Evolutionary conservation across 2,797 vertebrate genomes (phyloP).

Genomic region (Euthynnus affinis): DNA sequence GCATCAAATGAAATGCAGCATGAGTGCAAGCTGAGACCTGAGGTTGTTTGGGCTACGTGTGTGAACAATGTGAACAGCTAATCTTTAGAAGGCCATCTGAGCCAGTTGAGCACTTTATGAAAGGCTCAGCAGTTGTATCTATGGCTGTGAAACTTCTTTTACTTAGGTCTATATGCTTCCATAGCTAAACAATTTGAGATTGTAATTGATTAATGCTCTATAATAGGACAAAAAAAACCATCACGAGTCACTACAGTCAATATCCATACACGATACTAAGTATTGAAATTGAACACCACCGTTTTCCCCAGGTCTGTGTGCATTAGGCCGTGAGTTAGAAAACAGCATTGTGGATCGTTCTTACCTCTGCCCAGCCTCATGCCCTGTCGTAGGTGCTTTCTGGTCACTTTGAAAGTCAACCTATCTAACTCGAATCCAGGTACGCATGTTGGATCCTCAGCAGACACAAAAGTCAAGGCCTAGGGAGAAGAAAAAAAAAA

Average conservation of each 20-base stretch:
- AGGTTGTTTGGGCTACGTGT: constrained; percentile 26
- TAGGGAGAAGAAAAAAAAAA: constrained; percentile 27
- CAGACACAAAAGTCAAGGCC: constrained; percentile 44
- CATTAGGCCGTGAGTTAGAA: background rate
- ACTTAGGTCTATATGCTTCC: background rate
- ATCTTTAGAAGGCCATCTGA: constrained; percentile 14
- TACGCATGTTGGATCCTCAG: constrained; percentile 69
- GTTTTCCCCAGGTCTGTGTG: background rate
- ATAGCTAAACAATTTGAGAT: background rate
- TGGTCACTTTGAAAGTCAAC: constrained; percentile 71
- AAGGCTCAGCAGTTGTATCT: background rate
- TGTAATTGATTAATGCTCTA: background rate
- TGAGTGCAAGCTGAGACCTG: constrained; percentile 38
- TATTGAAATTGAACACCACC: background rate
- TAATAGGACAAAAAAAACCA: too few species aligned
- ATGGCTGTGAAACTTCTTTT: background rate
- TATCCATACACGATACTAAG: background rate
- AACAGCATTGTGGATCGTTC: background rate
- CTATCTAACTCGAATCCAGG: constrained; percentile 75
- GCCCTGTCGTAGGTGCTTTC: constrained; percentile 41
- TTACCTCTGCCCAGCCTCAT: constrained; percentile 81
- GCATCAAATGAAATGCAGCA: constrained; percentile 14
- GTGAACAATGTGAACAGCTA: constrained; percentile 36
- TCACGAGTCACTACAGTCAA: too few species aligned
- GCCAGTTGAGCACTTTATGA: background rate